Evolutionary conservation across 2,113 vertebrate species (phyloP), one percentile per base, ranked within the genome.

Genomic region (Ochotona curzoniae): DNA sequence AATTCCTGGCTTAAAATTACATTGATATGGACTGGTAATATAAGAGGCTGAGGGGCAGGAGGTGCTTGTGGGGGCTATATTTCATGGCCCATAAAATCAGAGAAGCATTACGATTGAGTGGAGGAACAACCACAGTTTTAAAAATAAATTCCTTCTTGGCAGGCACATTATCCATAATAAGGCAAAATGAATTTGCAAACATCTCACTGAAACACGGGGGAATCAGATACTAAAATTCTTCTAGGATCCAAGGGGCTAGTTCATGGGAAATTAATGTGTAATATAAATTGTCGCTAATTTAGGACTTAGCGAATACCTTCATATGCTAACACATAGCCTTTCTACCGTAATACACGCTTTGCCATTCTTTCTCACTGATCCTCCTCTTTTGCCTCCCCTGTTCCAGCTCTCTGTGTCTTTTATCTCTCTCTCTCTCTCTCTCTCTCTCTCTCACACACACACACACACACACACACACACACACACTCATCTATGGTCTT

Each of bases 151-250:
- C 32, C 63, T 57, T 87, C 71, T 47, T 93, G 73, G 35, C 69
- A 93, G 66, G 30, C 64, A 74, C 94, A 94, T 95, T 94, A 93
- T 84, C 71, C 61, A 54, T 91, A 93, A 95, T 84, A 95, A 94
- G 69, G 32, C 84, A 94, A 94, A 94, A 95, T 93, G 84, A 95
- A 89, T 78, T 95, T 90, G 91, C 21, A 91, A 81, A 49, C 64
- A 90, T 75, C 57, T 89, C 35, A 64, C 47, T 66, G 80, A 89
- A 91, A 93, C 1, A 30, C 8, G 84, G 35, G 57, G 74, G 74
- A 89, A 73, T 73, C n/a, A 94, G 26, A 87, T 15, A 84, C 38
- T 82, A 89, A 94, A 64, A 93, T 84, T 93, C 15, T 94, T 89
- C 83, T 81, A 87, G 67, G 51, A 91, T 51, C 9, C 76, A n/a